Conservation (phyloP, 2,113 vertebrate species). For the Pluvialis apricaria region DNA sequence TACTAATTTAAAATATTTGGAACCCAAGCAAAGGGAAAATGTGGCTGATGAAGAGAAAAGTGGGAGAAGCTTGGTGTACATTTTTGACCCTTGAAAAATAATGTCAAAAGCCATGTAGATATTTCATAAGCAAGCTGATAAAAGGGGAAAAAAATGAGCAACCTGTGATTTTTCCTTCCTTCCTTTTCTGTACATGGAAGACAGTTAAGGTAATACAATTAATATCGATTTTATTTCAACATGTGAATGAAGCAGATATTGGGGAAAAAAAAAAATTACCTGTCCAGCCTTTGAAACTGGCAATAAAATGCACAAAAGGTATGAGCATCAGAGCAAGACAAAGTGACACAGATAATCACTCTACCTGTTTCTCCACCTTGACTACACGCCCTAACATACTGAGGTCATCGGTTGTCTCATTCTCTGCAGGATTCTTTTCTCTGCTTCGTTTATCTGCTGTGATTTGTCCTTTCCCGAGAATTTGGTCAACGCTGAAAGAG, state of each 20-base stretch:
- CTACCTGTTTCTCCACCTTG: slow-evolving; percentile 97
- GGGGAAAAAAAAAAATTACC: neutral
- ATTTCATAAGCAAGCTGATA: neutral
- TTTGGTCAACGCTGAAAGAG: slow-evolving; percentile 90
- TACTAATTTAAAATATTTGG: neutral
- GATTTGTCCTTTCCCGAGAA: slow-evolving; percentile 95
- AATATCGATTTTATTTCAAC: neutral
- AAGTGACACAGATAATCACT: neutral
- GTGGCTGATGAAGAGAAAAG: neutral
- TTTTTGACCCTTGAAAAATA: neutral
- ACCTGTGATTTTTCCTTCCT: neutral
- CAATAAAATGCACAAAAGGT: neutral
- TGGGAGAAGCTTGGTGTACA: neutral
- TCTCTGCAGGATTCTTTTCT: slow-evolving; percentile 90
- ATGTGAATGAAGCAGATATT: neutral
- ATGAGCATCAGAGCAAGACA: neutral
- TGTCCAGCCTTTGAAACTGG: neutral
- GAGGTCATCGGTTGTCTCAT: slow-evolving; percentile 88
- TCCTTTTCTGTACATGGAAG: neutral
- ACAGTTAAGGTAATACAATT: neutral
- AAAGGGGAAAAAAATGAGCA: neutral
- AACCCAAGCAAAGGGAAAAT: neutral
- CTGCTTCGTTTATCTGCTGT: slow-evolving; percentile 91
- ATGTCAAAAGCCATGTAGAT: neutral
- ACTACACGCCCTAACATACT: slow-evolving; percentile 97